Evolutionary conservation across 2,888 invertebrate genomes (phyloP).

Genomic region (Copidosoma aretas): DNA sequence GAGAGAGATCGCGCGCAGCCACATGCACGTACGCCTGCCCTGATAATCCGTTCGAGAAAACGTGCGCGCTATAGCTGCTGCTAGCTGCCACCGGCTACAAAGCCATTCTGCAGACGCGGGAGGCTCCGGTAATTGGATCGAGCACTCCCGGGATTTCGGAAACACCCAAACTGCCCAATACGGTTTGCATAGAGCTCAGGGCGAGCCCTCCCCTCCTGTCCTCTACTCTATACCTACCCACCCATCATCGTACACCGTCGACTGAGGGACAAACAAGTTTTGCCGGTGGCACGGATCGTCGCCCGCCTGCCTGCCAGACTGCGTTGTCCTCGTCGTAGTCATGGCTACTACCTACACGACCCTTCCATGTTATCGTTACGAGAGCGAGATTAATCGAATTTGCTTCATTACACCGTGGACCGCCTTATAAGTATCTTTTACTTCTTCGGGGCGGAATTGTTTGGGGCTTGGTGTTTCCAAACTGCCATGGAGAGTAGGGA

Average conservation of each 20-base stretch:
- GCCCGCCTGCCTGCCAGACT: not conserved
- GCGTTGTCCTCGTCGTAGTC: not conserved
- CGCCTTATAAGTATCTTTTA: not conserved
- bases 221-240: conserved; percentile 1
- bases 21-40: conserved; percentile 19
- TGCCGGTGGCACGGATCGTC: conserved; percentile 4
- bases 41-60: conserved; percentile 36
- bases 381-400: conserved; percentile 34
- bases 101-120: conserved; percentile 21
- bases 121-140: conserved; percentile 47
- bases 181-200: conserved; percentile 37
- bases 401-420: conserved; percentile 21
- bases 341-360: conserved; percentile 1
- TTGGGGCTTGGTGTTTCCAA: not conserved
- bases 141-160: conserved; percentile 49
- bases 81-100: too few species aligned
- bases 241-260: not conserved
- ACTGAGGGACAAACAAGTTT: conserved; percentile 19
- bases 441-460: conserved; percentile 14
- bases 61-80: not conserved
- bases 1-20: not conserved
- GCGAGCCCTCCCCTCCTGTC: not conserved
- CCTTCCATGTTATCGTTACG: not conserved
- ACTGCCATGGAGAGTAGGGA: too few species aligned
- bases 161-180: conserved; percentile 48